Evolutionary conservation across 1,140 invertebrate species (phyloP).

Genomic region (Drosophila pseudoobscura): DNA sequence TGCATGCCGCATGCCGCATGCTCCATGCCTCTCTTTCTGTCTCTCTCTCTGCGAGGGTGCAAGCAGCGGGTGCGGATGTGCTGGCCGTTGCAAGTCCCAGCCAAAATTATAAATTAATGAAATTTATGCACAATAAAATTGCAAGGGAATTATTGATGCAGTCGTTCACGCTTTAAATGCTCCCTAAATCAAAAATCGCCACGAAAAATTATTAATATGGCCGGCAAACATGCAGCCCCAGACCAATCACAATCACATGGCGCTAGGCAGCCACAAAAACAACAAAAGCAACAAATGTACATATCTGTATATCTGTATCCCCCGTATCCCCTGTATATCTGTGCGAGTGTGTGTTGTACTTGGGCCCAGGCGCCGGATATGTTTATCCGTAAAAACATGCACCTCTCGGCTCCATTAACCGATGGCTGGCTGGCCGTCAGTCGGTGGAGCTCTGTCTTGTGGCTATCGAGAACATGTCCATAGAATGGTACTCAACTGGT

Average conservation of each 20-base stretch:
- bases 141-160: slow-evolving; percentile 83
- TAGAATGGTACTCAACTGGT: slow-evolving; percentile 9
- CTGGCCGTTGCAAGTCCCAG: slow-evolving; percentile 49
- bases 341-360: slow-evolving; percentile 27
- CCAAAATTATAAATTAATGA: slow-evolving; percentile 83
- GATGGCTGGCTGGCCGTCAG: slow-evolving; percentile 25
- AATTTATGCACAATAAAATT: slow-evolving; percentile 84
- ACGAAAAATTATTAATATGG: slow-evolving; percentile 76
- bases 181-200: slow-evolving; percentile 80
- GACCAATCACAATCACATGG: slow-evolving; percentile 44
- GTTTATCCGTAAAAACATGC: slow-evolving; percentile 71
- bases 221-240: slow-evolving; percentile 65
- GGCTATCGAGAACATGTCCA: slow-evolving; percentile 19
- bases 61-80: slow-evolving; percentile 48
- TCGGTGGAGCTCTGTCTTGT: slow-evolving; percentile 35
- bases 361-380: slow-evolving; percentile 61
- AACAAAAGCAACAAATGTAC: not conserved
- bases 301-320: not conserved
- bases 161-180: slow-evolving; percentile 83
- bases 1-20: slow-evolving; percentile 4
- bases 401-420: slow-evolving; percentile 23
- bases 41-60: slow-evolving; percentile 15
- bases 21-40: too few species aligned
- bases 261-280: slow-evolving; percentile 30
- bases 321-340: slow-evolving; percentile 35